Evolutionary conservation across 2,888 invertebrate genomes (phyloP).

Genomic region (Orthosia cruda): DNA sequence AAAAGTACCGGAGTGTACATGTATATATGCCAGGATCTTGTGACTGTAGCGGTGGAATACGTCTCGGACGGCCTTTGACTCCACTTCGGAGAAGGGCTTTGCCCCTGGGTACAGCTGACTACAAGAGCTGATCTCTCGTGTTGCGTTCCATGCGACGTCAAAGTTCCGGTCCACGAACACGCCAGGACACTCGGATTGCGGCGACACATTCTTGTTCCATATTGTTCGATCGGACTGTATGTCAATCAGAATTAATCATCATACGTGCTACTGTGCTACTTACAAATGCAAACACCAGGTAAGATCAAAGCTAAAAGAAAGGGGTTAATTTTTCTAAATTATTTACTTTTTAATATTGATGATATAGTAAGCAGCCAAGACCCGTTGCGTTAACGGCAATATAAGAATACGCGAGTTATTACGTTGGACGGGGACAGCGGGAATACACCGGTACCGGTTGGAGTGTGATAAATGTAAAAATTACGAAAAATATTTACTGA

Average conservation of each 20-base stretch:
- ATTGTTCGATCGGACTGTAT: not conserved
- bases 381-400: no score
- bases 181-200: slow-evolving; percentile 81
- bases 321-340: no score
- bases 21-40: slow-evolving; percentile 83
- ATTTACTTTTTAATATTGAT: no score
- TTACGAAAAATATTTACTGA: slow-evolving; percentile 33
- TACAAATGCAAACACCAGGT: no score
- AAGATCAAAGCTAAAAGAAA: no score
- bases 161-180: slow-evolving; percentile 86
- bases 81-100: slow-evolving; percentile 82
- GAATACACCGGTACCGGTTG: no score
- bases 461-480: no score
- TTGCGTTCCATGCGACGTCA: slow-evolving; percentile 81
- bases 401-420: no score
- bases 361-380: no score
- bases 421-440: no score
- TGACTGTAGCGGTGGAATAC: slow-evolving; percentile 83
- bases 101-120: slow-evolving; percentile 82
- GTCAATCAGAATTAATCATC: not conserved
- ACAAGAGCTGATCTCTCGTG: slow-evolving; percentile 75
- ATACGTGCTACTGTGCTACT: no score
- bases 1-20: slow-evolving; percentile 81
- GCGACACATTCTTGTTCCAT: slow-evolving; percentile 82
- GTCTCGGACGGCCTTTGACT: slow-evolving; percentile 80